A percentile compares a stretch with the other conserved stretches of the same genome.
Evolutionary conservation across 2,888 invertebrate species (phyloP).

Genomic region (Eledone cirrhosa): DNA sequence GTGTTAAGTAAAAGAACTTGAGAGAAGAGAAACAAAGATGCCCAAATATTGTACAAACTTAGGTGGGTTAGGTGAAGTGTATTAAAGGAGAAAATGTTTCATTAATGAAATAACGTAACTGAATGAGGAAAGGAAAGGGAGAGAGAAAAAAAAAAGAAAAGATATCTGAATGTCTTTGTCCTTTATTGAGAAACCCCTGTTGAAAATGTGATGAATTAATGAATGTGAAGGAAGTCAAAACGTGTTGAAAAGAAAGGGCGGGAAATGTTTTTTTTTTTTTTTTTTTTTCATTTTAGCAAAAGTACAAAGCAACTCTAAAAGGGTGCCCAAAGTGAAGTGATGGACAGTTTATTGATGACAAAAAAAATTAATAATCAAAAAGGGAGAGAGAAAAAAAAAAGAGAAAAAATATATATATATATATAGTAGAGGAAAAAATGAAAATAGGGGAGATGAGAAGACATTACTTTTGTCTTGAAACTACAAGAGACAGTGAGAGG

Average conservation of each 20-base stretch:
- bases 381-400: background rate
- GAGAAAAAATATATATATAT: background rate
- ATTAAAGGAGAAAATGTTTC: no score
- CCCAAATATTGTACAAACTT: no score
- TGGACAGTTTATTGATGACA: constrained; percentile 30
- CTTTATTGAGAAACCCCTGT: constrained; percentile 27
- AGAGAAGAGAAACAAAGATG: no score
- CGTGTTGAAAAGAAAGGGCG: constrained; percentile 23
- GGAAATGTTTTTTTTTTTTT: background rate
- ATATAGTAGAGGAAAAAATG: background rate
- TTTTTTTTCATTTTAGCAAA: constrained; percentile 15
- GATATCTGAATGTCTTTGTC: constrained; percentile 13
- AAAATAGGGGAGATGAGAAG: constrained; percentile 28
- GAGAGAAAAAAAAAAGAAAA: constrained; percentile 4
- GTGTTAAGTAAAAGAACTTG: no score
- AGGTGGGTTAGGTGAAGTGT: no score
- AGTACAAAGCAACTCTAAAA: constrained; percentile 27
- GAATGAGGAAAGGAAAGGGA: background rate
- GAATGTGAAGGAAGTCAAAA: constrained; percentile 25
- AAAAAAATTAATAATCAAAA: constrained; percentile 4
- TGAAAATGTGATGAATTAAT: constrained; percentile 18
- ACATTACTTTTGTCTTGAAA: constrained; percentile 31
- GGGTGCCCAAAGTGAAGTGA: constrained; percentile 23
- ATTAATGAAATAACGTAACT: no score
- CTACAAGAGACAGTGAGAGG: constrained; percentile 27